These are phyloP conservation scores for Rhynchotus rufescens DNA, from an alignment of 2,797 vertebrate species.

Conservation along the genomic window DNA sequence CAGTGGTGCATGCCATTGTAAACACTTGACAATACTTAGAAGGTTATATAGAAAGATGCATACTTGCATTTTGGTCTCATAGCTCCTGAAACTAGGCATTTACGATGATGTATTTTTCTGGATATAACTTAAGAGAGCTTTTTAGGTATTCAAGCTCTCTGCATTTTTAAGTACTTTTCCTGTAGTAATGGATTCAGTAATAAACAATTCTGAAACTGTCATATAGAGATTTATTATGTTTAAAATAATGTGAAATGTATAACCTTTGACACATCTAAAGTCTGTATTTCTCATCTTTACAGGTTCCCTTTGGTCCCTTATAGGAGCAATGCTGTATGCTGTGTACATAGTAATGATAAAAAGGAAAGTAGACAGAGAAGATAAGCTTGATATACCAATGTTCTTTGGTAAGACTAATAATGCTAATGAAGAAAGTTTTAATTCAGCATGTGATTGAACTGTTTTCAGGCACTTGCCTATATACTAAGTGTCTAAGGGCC, in stretches of 20 bases:
- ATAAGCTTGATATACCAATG: slow-evolving; percentile 97
- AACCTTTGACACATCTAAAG: not conserved
- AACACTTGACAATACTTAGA: not conserved
- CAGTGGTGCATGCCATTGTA: not conserved
- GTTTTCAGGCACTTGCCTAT: not conserved
- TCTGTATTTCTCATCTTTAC: not conserved
- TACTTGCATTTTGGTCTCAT: not conserved
- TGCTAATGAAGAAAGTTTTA: not conserved
- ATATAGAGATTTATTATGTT: not conserved
- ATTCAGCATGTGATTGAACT: not conserved
- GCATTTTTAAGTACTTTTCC: not conserved
- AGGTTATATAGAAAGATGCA: not conserved
- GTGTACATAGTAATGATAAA: slow-evolving; percentile 98
- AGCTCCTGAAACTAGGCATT: not conserved
- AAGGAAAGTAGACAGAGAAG: slow-evolving; percentile 94
- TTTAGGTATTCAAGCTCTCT: not conserved
- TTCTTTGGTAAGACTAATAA: slow-evolving; percentile 89
- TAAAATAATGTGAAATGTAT: not conserved
- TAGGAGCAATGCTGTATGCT: slow-evolving; percentile 92
- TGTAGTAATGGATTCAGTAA: not conserved
- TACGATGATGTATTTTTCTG: not conserved
- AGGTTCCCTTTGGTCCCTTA: slow-evolving; percentile 95
- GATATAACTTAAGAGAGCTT: not conserved
- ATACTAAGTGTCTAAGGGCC: not conserved
- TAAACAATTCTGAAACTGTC: not conserved